Conservation (phyloP, 2,797 vertebrate genomes). For the Hippopotamyrus pictus region DNA sequence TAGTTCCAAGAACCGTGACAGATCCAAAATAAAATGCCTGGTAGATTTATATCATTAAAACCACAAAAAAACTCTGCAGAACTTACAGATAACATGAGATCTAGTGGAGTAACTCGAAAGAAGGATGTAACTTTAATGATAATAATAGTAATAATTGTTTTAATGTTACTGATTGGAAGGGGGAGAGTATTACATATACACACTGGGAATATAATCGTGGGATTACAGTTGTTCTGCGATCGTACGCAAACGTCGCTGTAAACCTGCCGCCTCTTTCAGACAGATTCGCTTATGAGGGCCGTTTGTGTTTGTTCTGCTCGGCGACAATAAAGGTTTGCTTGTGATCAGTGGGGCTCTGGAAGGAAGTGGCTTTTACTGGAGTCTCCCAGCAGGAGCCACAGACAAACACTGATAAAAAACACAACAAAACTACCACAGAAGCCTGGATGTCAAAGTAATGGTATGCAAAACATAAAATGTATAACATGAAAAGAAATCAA, state of each 20-base stretch:
- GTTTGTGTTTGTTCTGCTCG: slow-evolving; percentile 34
- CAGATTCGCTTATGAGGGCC: slow-evolving; percentile 32
- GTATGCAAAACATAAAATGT: slow-evolving; percentile 66
- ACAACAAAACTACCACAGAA: slow-evolving; percentile 38
- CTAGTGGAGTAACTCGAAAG: slow-evolving; percentile 8
- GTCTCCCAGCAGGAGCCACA: slow-evolving; percentile 33
- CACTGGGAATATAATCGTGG: slow-evolving; percentile 35
- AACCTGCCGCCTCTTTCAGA: slow-evolving; percentile 17
- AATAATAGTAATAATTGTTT: slow-evolving; percentile 43
- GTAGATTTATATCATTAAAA: background rate
- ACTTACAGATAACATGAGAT: background rate
- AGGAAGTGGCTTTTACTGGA: background rate
- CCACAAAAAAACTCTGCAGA: slow-evolving; percentile 8
- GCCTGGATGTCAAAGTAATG: slow-evolving; percentile 53
- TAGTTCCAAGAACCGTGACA: background rate
- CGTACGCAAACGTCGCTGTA: slow-evolving; percentile 28
- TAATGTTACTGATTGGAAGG: slow-evolving; percentile 45
- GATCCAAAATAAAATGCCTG: background rate
- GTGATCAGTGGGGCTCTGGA: slow-evolving; percentile 28
- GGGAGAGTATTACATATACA: slow-evolving; percentile 39
- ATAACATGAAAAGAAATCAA: slow-evolving; percentile 57
- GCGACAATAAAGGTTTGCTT: slow-evolving; percentile 37
- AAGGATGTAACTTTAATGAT: slow-evolving; percentile 15
- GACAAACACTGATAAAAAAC: slow-evolving; percentile 37
- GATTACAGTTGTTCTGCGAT: slow-evolving; percentile 34